phyloP scores from a whole-genome alignment of 2,797 vertebrate species.

The Enteromius anoplus region DNA sequence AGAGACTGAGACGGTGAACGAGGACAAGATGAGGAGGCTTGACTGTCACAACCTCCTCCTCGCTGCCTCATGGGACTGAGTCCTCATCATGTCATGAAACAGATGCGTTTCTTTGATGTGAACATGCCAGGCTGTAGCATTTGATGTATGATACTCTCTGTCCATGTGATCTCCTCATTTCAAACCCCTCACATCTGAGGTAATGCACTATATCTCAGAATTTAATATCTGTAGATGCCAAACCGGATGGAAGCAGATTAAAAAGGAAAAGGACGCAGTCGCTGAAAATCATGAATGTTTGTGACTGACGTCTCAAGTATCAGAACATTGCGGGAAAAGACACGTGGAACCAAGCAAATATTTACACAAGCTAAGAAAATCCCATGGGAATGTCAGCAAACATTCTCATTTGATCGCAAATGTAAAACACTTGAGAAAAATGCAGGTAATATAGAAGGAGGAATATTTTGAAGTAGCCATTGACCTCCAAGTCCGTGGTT shows the following conservation, averaged over 20 bases:
- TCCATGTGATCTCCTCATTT: constrained; percentile 62
- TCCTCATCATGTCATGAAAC: constrained; percentile 62
- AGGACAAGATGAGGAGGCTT: constrained; percentile 4
- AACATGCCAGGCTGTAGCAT: constrained; percentile 53
- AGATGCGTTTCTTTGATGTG: constrained; percentile 72
- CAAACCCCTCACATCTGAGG: constrained; percentile 53
- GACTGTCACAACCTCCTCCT: constrained; percentile 35
- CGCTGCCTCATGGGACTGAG: constrained; percentile 11
- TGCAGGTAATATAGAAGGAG: neutral
- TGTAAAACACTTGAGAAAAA: neutral
- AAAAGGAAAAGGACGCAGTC: constrained; percentile 37
- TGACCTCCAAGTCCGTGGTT: neutral
- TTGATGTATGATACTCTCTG: constrained; percentile 66
- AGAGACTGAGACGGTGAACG: constrained; percentile 24
- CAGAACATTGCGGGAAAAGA: neutral
- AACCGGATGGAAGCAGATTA: constrained; percentile 42
- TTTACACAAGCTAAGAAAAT: neutral
- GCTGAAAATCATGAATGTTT: constrained; percentile 45
- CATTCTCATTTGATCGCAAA: neutral
- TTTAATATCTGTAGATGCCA: constrained; percentile 59
- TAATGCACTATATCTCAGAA: constrained; percentile 51
- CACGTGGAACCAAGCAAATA: constrained; percentile 9
- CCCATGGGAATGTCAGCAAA: neutral
- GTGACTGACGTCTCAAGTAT: constrained; percentile 40
- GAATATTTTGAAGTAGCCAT: neutral